These are phyloP conservation scores for Halictus rubicundus DNA, from an alignment of 1,140 invertebrate genomes.

Conservation along the genomic window DNA sequence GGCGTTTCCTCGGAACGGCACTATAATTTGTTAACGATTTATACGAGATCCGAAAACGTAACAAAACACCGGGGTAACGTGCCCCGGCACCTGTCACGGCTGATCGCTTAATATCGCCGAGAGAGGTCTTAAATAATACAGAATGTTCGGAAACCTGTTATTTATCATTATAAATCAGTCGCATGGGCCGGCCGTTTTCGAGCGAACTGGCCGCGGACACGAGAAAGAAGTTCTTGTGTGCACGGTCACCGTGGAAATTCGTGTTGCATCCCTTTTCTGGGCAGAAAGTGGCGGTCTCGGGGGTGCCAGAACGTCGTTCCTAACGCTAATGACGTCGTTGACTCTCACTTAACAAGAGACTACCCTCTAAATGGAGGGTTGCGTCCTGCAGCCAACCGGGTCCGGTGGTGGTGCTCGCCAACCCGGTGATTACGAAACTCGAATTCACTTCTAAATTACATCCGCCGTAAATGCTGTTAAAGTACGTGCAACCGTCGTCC, in stretches of 20 bases:
- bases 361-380: conserved; percentile 69
- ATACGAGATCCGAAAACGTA: background rate
- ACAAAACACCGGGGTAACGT: background rate
- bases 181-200: background rate
- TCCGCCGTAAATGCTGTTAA: conserved; percentile 53
- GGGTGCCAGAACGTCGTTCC: conserved; percentile 68
- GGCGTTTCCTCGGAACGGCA: background rate
- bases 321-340: conserved; percentile 73
- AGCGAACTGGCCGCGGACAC: background rate
- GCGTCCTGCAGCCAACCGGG: conserved; percentile 51
- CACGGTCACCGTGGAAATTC: conserved; percentile 46
- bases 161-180: conserved; percentile 32
- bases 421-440: conserved; percentile 64
- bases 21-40: background rate
- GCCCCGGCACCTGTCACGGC: background rate
- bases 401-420: conserved; percentile 52
- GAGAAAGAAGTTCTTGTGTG: background rate
- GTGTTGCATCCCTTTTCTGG: conserved; percentile 42
- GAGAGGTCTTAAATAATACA: background rate
- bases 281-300: conserved; percentile 57
- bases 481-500: conserved; percentile 39
- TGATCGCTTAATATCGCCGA: conserved; percentile 5
- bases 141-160: background rate
- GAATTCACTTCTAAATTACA: conserved; percentile 63
- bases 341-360: conserved; percentile 73